Evolutionary conservation across 2,888 invertebrate genomes (phyloP), one percentile per base, ranked within the genome.

Genomic region (Tetrapedia diversipes): DNA sequence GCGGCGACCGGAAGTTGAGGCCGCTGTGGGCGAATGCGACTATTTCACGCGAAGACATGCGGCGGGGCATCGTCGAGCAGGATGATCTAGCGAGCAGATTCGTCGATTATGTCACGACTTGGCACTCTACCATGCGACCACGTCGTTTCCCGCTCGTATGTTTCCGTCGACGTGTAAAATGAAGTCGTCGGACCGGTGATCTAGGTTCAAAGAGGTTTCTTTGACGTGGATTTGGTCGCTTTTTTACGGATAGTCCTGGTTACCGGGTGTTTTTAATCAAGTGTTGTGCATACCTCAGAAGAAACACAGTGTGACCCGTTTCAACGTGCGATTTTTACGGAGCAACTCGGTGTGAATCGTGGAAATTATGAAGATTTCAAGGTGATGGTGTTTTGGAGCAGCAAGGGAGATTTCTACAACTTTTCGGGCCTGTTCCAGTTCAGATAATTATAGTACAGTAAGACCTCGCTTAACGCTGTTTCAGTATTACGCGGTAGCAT

Each of bases 61-160:
- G n/a, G n/a, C n/a, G n/a, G n/a, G n/a, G n/a, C n/a, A 24, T 11
- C 8, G 41, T 10, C 6, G 19, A 19, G 27, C 14, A 39, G n/a
- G 27, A 27, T 39, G 61, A 49, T 47, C 60, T 37, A 43, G 7
- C 49, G 65, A 57, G 22, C 70, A 41, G 63, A 71, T 80, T 74
- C 72, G 83, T 72, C 65, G 83, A 80, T 83, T 82, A 75, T 83
- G 75, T 82, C 83, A 80, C 70, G 67, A 29, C 61, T 83, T 82
- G 82, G 80, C 81, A 80, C 70, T 51, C 72, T 68, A 63, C 49
- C 49, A 63, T 49, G 60, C 57, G 14, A 27, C 19, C 11, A 39
- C 27, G 19, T 19, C 24, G 37, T 63, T 56, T 54, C 41, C 34
- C 39, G 47, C 39, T 72, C 59, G 43, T 61, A 51, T 54, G 27